Evolutionary conservation across 2,888 invertebrate species (phyloP).

Genomic region (Girardia tigrina): DNA sequence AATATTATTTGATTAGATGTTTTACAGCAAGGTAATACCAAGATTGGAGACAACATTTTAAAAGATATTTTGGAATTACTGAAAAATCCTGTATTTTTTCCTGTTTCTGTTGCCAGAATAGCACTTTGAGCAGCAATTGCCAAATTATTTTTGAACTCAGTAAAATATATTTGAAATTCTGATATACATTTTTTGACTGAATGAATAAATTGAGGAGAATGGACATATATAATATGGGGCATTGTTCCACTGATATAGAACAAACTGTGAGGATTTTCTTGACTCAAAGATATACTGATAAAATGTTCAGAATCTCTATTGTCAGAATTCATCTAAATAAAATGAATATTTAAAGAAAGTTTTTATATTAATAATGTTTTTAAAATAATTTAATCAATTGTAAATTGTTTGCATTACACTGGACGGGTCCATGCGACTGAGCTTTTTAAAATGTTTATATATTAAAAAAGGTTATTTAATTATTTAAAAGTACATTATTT

Average conservation of each 20-base stretch:
- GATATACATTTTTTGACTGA: not conserved
- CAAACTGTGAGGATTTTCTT: not conserved
- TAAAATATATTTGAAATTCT: not conserved
- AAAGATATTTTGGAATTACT: not conserved
- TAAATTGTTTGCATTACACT: too few relatives aligned
- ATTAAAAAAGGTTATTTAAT: too few relatives aligned
- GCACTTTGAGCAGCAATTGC: not conserved
- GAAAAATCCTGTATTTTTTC: not conserved
- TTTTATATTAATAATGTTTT: too few relatives aligned
- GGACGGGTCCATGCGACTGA: too few relatives aligned
- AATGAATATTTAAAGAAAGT: too few relatives aligned
- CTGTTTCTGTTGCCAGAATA: not conserved
- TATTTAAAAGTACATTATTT: too few relatives aligned
- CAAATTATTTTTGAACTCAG: not conserved
- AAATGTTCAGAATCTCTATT: not conserved
- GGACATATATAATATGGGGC: not conserved
- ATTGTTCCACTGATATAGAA: not conserved
- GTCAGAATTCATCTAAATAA: too few relatives aligned
- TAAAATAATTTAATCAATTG: too few relatives aligned
- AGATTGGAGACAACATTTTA: not conserved
- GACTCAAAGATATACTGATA: not conserved
- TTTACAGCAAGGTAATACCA: too few relatives aligned
- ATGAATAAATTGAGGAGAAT: not conserved
- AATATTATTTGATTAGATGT: not conserved
- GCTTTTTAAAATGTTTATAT: too few relatives aligned